Conservation (phyloP, 1,140 invertebrate species). For the Pseudoatta argentina region DNA sequence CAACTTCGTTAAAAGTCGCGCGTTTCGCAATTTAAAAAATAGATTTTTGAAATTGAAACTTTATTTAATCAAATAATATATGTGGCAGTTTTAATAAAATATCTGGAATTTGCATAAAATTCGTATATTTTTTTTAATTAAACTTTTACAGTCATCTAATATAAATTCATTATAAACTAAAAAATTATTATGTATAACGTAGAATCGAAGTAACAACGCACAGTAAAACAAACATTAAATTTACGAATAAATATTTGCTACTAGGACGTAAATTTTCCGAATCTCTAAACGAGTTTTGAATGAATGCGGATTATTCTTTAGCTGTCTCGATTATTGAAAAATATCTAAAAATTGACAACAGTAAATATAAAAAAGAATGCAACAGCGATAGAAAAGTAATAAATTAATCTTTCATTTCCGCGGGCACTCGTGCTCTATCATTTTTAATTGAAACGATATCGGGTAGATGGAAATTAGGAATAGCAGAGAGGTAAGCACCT, state of each 20-base stretch:
- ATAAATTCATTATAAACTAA: not conserved
- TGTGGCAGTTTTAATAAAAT: too few relatives aligned
- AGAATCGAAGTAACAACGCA: not conserved
- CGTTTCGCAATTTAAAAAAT: too few relatives aligned
- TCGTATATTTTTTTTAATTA: too few relatives aligned
- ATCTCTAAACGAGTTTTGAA: not conserved
- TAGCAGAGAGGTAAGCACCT: conserved; percentile 37
- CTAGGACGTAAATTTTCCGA: not conserved
- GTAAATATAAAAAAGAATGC: not conserved
- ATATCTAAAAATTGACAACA: not conserved
- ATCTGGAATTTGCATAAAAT: too few relatives aligned
- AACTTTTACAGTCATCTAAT: not conserved
- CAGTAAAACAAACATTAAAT: not conserved
- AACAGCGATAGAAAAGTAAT: not conserved
- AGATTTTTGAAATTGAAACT: too few relatives aligned
- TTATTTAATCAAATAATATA: too few relatives aligned
- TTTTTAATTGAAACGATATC: conserved; percentile 44
- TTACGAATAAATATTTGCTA: not conserved
- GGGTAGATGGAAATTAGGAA: conserved; percentile 46
- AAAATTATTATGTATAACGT: not conserved
- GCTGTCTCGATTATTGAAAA: not conserved
- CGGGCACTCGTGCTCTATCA: not conserved
- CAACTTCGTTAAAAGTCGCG: too few relatives aligned
- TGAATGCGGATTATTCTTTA: not conserved
- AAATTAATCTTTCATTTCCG: not conserved